Evolutionary conservation across 1,140 invertebrate genomes (phyloP).

Genomic region (Microplitis mediator): DNA sequence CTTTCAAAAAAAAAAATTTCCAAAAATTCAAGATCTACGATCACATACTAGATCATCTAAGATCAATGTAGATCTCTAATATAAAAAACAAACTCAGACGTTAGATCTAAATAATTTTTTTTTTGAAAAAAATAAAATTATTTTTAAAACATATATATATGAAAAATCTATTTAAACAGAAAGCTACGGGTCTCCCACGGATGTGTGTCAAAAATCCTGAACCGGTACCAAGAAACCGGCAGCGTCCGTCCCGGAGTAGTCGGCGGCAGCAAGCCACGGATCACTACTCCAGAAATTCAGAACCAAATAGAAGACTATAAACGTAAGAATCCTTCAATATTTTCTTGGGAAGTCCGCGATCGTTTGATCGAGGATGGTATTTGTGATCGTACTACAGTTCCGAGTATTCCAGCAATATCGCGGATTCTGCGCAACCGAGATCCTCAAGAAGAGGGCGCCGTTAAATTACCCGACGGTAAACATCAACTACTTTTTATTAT

Average conservation of each 20-base stretch:
- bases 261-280: slow-evolving; percentile 78
- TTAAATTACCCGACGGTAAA: slow-evolving; percentile 58
- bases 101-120: not conserved
- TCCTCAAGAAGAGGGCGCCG: slow-evolving; percentile 64
- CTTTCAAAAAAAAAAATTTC: no score
- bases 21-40: no score
- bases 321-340: slow-evolving; percentile 85
- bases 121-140: not conserved
- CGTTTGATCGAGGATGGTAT: slow-evolving; percentile 81
- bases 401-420: slow-evolving; percentile 83
- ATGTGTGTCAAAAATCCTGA: slow-evolving; percentile 83
- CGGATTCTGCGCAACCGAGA: slow-evolving; percentile 78
- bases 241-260: slow-evolving; percentile 83
- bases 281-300: slow-evolving; percentile 82
- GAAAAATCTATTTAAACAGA: slow-evolving; percentile 43
- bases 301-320: slow-evolving; percentile 86
- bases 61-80: no score
- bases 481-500: not conserved
- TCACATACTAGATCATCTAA: no score
- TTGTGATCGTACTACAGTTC: slow-evolving; percentile 80
- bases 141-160: not conserved
- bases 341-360: slow-evolving; percentile 91
- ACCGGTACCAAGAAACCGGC: slow-evolving; percentile 83
- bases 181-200: slow-evolving; percentile 82
- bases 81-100: no score